Evolutionary conservation across 2,888 invertebrate species (phyloP).

Genomic region (Eledone cirrhosa): DNA sequence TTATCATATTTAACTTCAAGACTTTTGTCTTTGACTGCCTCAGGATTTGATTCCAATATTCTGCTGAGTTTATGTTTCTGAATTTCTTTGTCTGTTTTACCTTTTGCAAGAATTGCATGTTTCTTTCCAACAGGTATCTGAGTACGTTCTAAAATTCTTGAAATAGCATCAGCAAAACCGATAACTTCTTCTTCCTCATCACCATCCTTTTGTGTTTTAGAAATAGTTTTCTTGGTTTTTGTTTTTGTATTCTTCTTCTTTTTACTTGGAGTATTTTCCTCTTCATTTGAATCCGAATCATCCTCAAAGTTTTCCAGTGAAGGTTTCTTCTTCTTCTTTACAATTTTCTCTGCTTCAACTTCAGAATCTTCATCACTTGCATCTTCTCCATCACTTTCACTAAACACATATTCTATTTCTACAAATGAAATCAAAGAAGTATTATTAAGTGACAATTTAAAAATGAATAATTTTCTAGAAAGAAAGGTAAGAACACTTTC

Average conservation of each 20-base stretch:
- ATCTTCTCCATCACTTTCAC: neutral
- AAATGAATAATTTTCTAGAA: no score
- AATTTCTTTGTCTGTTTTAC: conserved; percentile 21
- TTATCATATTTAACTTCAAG: neutral
- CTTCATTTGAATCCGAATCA: neutral
- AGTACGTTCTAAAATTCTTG: conserved; percentile 47
- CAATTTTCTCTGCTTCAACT: neutral
- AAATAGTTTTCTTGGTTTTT: neutral
- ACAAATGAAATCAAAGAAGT: neutral
- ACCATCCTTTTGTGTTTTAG: neutral
- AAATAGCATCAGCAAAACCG: conserved; percentile 47
- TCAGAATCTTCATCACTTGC: neutral
- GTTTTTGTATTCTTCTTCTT: neutral
- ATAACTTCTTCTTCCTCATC: neutral
- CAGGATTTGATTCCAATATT: conserved; percentile 31
- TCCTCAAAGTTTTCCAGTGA: neutral
- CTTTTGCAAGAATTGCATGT: conserved; percentile 44
- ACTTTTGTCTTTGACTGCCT: neutral
- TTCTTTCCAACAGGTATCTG: conserved; percentile 39
- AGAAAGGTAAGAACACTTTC: no score
- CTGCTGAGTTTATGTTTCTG: conserved; percentile 35
- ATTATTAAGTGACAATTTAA: no score
- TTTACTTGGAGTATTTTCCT: neutral
- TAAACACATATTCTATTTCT: conserved; percentile 6
- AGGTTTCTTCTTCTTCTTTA: neutral